Percentiles rank a stretch among this genome's conserved stretches.
These are phyloP conservation scores for Poeciliopsis paucimaculata DNA, from an alignment of 2,797 vertebrate species.

Conservation along the genomic window DNA sequence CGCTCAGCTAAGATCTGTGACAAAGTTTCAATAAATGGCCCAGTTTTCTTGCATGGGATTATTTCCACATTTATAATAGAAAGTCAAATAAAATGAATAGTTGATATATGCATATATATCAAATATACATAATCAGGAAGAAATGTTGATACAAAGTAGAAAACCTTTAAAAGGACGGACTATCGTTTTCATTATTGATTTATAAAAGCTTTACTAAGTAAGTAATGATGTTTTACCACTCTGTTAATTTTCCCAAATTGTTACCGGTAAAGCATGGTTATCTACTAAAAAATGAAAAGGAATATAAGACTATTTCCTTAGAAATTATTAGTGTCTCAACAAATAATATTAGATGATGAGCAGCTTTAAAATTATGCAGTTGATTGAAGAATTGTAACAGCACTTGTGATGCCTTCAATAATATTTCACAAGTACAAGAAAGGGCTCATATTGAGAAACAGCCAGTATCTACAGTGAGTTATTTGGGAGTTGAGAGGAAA, in stretches of 20 bases:
- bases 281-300: neutral
- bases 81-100: neutral
- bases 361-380: neutral
- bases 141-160: neutral
- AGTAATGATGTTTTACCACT: neutral
- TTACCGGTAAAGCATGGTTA: neutral
- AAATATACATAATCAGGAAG: neutral
- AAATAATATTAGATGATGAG: neutral
- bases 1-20: neutral
- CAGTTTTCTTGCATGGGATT: neutral
- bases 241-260: neutral
- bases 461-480: neutral
- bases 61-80: neutral
- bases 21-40: neutral
- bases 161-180: neutral
- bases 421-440: neutral
- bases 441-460: neutral
- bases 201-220: no score
- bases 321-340: neutral
- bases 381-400: neutral
- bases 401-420: neutral
- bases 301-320: neutral
- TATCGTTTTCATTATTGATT: neutral
- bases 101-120: neutral
- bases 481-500: neutral